Evolutionary conservation across 2,113 vertebrate genomes (phyloP).

Genomic region (Callorhinus ursinus): DNA sequence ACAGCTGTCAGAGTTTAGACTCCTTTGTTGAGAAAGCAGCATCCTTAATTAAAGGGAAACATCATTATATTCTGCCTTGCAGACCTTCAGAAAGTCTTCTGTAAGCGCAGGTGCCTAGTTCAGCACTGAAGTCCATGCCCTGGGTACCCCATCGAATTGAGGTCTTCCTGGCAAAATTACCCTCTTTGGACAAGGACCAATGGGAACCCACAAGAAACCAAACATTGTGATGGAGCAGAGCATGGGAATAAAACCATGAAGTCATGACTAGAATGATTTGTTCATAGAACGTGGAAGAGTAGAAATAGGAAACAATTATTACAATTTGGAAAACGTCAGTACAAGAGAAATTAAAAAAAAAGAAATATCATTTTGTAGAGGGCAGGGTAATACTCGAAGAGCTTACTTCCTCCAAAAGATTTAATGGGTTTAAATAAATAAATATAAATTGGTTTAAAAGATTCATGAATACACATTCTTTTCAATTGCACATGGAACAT

Average conservation of each 20-base stretch:
- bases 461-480: neutral
- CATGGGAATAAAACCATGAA: neutral
- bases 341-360: neutral
- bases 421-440: neutral
- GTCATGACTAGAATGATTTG: fast-evolving
- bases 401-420: neutral
- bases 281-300: neutral
- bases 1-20: neutral
- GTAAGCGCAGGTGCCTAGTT: fast-evolving
- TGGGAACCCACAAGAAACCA: too few relatives aligned
- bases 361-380: neutral
- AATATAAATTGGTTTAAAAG: neutral
- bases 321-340: neutral
- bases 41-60: neutral
- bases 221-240: neutral
- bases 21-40: neutral
- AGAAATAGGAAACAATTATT: neutral
- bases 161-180: neutral
- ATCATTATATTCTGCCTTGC: neutral
- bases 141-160: neutral
- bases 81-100: neutral
- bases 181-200: neutral
- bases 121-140: fast-evolving
- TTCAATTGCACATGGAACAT: neutral
- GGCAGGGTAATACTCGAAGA: neutral